Evolutionary conservation across 2,888 invertebrate species (phyloP), one percentile per base, ranked within the genome.

Genomic region (Liposcelis brunnea): DNA sequence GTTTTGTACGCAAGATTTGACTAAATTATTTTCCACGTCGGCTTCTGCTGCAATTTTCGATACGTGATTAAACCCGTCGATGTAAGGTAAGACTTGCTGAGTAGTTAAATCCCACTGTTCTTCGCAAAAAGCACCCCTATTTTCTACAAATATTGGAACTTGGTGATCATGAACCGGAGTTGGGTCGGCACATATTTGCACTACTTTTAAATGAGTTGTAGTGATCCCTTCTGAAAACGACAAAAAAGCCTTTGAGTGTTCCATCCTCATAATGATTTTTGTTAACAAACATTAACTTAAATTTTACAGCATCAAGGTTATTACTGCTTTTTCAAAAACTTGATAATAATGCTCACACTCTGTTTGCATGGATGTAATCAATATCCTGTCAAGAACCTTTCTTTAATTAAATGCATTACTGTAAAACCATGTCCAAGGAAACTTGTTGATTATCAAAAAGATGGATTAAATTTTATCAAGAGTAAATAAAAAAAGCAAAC

Each of bases 31-130:
- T 60, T 94, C 93, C 0, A 95, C 90, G 57, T 91, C 89, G 0
- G 91, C 83, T 56, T 89, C 80, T 0, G 78, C 74, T 0, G 93
- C 84, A 50, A 95, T 91, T 56, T 85, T 80, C 0, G 85, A 77
- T 3, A 94, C 77, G 61, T 94, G 91, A 63, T 90, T 87, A 57
- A 84, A 85, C 1, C 94, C 93, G 62, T 94, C 85, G 43, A 95
- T 86, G 57, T 81, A 83, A 0, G 89, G 86, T 19, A 89, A 64
- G 48, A 81, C 74, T 78, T 91, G 91, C 61, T 89, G 81, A 1
- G 94, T 93, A 1, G 93, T 93, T 31, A 94, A 72, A 60, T 94
- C 94, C 91, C 93, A 93, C 49, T 84, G 80, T 34, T 82, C 77
- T 4, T 72, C 67, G 42, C 74, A 71, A 26, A 76, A 75, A 15